These are phyloP conservation scores for Benitochromis conjunctus DNA, from an alignment of 2,113 vertebrate species.

Conservation along the genomic window DNA sequence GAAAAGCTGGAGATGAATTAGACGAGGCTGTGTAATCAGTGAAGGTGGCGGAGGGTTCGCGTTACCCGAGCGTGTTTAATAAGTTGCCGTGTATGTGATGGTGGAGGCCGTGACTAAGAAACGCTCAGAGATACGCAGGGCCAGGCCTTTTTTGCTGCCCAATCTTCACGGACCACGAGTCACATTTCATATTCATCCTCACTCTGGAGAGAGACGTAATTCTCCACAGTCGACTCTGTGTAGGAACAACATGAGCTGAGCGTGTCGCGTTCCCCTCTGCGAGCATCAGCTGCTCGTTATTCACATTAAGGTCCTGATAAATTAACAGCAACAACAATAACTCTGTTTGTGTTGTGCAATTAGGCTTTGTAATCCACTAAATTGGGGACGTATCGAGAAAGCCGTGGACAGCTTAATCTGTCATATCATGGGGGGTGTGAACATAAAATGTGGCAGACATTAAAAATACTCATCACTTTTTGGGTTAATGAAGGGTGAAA, in stretches of 20 bases:
- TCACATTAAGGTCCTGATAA: not conserved
- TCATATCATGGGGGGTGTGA: not conserved
- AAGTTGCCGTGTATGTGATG: slow-evolving; percentile 9
- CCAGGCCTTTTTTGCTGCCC: not conserved
- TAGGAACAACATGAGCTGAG: not conserved
- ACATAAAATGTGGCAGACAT: not conserved
- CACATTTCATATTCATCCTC: slow-evolving; percentile 27
- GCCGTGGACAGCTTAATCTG: not conserved
- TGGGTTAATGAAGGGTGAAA: not conserved
- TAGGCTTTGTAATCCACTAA: not conserved
- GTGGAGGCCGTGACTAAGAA: slow-evolving; percentile 17
- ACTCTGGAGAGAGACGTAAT: not conserved
- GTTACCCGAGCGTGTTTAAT: slow-evolving; percentile 33
- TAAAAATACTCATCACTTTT: not conserved
- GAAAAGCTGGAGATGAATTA: not conserved
- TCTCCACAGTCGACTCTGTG: not conserved
- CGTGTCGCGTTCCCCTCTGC: not conserved
- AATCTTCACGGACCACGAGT: not conserved
- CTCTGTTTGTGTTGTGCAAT: not conserved
- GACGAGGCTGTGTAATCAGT: slow-evolving; percentile 35
- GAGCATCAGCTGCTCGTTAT: not conserved
- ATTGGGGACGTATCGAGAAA: not conserved
- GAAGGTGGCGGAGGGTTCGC: not conserved
- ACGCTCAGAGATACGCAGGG: not conserved
- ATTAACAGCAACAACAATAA: not conserved